Conservation (phyloP, 1,140 invertebrate genomes). For the Araneus ventricosus region DNA sequence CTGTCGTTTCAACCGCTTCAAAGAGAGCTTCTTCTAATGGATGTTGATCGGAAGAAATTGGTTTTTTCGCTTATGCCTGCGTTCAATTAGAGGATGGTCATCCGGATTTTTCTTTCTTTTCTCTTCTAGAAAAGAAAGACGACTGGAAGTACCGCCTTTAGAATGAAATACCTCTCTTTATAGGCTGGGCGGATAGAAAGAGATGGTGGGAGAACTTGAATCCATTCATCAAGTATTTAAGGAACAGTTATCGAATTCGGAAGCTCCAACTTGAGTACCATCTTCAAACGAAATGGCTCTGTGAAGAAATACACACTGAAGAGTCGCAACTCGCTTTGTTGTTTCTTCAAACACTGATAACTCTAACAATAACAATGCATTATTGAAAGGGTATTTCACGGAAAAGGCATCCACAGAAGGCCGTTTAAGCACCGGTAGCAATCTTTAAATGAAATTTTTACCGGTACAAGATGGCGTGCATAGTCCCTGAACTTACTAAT, state of each 20-base stretch:
- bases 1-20: constrained; percentile 62
- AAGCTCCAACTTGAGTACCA: constrained; percentile 31
- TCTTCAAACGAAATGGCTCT: constrained; percentile 56
- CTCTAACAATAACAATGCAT: constrained; percentile 20
- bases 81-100: constrained; percentile 74
- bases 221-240: constrained; percentile 75
- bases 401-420: neutral
- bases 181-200: constrained; percentile 21
- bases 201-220: neutral
- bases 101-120: constrained; percentile 38
- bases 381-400: constrained; percentile 26
- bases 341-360: constrained; percentile 32
- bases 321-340: constrained; percentile 8
- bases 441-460: neutral
- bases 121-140: neutral
- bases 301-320: constrained; percentile 22
- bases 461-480: too few species aligned
- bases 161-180: constrained; percentile 57
- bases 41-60: constrained; percentile 71
- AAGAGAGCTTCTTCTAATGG: constrained; percentile 65
- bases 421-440: neutral
- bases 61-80: constrained; percentile 57
- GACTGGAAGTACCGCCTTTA: neutral
- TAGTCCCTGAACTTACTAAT: too few species aligned
- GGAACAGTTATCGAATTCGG: constrained; percentile 71